Base-by-base conservation (phyloP, 1,140 invertebrate species). In the Hesperophylax magnus region DNA sequence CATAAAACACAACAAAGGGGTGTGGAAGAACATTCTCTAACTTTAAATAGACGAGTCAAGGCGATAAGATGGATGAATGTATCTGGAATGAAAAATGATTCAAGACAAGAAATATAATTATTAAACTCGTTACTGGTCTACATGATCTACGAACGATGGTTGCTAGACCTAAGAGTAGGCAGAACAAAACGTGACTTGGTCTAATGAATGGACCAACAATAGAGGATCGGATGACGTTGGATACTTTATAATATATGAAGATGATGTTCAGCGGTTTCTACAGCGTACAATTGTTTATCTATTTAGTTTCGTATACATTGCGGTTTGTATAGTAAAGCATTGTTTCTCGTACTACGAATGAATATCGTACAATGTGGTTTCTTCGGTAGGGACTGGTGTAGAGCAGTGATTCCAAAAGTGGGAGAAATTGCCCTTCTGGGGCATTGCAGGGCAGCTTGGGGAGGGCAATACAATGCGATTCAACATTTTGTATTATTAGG, bases 151-250 rank as follows among this genome's bases (percentile, higher is more conserved):
- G 27, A 31, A 67, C 27, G 27, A 31, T 34, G 22, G 63, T n/a
- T 17, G 17, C 39, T 22, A 67, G 56, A n/a, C 11, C 14, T 14
- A 6, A 31, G 22, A 67, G 17, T 27, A 20, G 5, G 31, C 27
- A 67, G 31, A 27, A 24, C 63, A 67, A 67, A 67, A 67, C 63
- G 63, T 67, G 63, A 67, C 63, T 67, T 31, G 63, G 27, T 39
- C 27, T 67, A 34, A 67, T 67, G 63, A 67, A 27, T 67, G 20
- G 11, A 58, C 22, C 27, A 15, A 34, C 63, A 67, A 34, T 34
- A 31, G 22, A 27, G 24, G 27, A 67, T 67, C 27, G 31, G 17
- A 34, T 67, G 63, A 39, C 63, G 63, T 5, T 31, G 17, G 63
- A 58, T 58, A 18, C 20, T 18, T 11, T 22, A 61, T 5, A 24